Percentiles rank a stretch among this genome's conserved stretches.
phyloP scores from a whole-genome alignment of 2,113 vertebrate genomes.

The Scomber scombrus region DNA sequence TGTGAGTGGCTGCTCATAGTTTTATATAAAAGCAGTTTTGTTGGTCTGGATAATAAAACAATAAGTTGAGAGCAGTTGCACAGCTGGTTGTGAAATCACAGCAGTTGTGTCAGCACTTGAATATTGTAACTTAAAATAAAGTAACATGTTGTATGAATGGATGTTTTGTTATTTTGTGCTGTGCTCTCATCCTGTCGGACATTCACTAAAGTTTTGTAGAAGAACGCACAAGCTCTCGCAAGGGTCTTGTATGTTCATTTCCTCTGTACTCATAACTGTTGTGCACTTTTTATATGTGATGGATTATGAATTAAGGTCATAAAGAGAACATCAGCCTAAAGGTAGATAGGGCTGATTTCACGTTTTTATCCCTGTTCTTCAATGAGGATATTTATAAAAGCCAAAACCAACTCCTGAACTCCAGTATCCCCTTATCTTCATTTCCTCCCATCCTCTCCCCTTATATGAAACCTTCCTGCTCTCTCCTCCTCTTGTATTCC shows the following conservation, averaged over 20 bases:
- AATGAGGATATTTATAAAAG: conserved; percentile 6
- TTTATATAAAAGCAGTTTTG: neutral
- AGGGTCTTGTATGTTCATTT: neutral
- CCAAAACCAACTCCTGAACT: neutral
- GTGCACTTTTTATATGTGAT: neutral
- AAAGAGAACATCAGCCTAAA: neutral
- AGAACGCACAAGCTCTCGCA: neutral
- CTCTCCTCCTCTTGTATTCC: neutral
- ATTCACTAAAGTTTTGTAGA: neutral
- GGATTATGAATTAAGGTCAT: neutral
- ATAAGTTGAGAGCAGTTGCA: neutral
- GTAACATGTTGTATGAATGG: neutral
- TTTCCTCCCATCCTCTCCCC: conserved; percentile 14
- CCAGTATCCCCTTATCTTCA: neutral
- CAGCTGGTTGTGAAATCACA: neutral
- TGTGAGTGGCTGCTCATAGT: neutral
- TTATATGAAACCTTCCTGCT: conserved; percentile 3
- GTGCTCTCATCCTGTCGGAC: neutral
- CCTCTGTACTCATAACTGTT: neutral
- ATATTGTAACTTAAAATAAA: neutral
- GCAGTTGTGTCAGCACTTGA: too few species aligned
- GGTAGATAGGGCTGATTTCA: neutral
- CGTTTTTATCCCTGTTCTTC: neutral
- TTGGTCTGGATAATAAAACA: neutral
- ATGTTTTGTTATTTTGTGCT: neutral